Base-by-base conservation (phyloP, 2,888 invertebrate genomes). In the Sminthurinus aureus region DNA sequence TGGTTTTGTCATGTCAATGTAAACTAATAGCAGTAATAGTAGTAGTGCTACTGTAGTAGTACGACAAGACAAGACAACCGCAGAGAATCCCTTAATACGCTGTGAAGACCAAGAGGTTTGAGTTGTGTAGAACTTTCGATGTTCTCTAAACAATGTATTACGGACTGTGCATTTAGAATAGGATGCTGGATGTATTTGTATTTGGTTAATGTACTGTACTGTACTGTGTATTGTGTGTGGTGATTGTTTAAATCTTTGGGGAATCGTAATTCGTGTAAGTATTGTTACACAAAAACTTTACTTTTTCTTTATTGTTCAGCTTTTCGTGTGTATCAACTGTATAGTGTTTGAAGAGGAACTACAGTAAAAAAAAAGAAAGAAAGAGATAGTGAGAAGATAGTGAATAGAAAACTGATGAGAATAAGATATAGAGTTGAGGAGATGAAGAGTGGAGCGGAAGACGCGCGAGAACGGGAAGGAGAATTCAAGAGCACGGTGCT, bases 401-500 rank as follows among this genome's bases (percentile, higher is more conserved):
- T 74, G 74, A 13, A 12, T 24, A 12, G 24, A 69, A 20, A 18
- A 58, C 58, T 58, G 58, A 58, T 58, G 58, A 58, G 18, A 58
- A 58, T 58, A 18, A 58, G 58, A 58, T 15, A 58, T 13, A 58
- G 58, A 69, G 69, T 22, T 20, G n/a, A 15, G 69, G 52, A 38
- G 38, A 75, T 75, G 51, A 75, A 75, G 24, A 51, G 58, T 15
- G 50, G 24, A 51, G 58, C 13, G 58, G 58, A 58, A 58, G 58
- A 18, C 58, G 58, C 58, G 9, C 58, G 58, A 77, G 64, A 38
- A 38, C 38, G 38, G 38, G 52, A 58, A 74, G 71, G 52, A 74
- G 80, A 81, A 81, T 73, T 71, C 26, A 81, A 81, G 80, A 73
- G 80, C 73, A 38, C 38, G 38, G 58, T 81, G 73, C 71, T 81